These are phyloP conservation scores for Patiria miniata DNA, from an alignment of 35 echinoderm and acorn worm species.

Conservation along the genomic window DNA sequence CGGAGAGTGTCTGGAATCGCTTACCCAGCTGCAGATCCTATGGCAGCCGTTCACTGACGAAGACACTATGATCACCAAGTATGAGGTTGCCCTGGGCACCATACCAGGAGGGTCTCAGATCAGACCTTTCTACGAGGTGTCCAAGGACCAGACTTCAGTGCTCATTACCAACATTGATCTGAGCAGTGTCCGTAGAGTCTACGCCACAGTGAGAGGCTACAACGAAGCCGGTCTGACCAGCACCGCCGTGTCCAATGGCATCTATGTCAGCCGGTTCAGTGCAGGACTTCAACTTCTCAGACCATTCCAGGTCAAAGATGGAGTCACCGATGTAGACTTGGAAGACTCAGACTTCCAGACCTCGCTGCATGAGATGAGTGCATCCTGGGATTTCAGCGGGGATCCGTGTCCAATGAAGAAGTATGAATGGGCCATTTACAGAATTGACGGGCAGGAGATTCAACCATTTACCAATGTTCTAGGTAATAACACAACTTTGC, in stretches of 20 bases:
- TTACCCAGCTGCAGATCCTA: constrained; percentile 25
- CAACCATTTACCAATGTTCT: constrained; percentile 32
- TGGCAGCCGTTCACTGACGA: constrained; percentile 48
- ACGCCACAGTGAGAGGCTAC: constrained; percentile 36
- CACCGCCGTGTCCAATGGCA: constrained; percentile 40
- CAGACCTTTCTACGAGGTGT: not conserved
- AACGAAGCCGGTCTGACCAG: constrained; percentile 40
- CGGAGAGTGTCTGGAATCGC: constrained; percentile 37
- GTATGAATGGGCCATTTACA: constrained; percentile 61
- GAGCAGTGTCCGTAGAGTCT: not conserved
- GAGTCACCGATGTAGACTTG: not conserved
- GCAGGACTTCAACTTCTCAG: constrained; percentile 30
- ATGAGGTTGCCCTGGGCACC: constrained; percentile 7
- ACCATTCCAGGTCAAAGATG: constrained; percentile 30
- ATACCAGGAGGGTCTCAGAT: not conserved
- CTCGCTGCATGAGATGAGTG: constrained; percentile 20
- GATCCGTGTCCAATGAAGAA: constrained; percentile 58
- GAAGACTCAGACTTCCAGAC: constrained; percentile 44
- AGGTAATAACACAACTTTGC: constrained; percentile 11
- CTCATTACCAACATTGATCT: not conserved
- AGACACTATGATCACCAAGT: constrained; percentile 13
- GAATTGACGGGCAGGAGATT: constrained; percentile 40
- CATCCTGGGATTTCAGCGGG: constrained; percentile 54
- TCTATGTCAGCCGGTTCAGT: constrained; percentile 39
- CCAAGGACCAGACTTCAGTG: not conserved